These are phyloP conservation scores for Sylvia atricapilla DNA, from an alignment of 2,113 vertebrate species.

Conservation along the genomic window DNA sequence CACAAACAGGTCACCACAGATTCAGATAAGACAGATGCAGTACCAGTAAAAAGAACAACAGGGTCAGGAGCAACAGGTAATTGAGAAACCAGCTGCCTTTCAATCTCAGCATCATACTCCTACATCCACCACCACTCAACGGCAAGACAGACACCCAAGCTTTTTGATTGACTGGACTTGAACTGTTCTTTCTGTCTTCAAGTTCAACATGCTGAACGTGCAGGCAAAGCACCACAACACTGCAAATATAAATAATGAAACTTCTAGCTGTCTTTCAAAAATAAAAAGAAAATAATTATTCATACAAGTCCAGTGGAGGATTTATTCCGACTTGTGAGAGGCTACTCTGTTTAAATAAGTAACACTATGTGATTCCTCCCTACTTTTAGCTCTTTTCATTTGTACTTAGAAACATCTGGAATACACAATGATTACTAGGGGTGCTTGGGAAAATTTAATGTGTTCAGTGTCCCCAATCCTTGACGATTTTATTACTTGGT, in stretches of 20 bases:
- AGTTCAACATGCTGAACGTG: not conserved
- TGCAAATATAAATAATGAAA: not conserved
- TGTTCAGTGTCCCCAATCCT: not conserved
- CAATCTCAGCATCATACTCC: not conserved
- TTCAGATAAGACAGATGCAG: not conserved
- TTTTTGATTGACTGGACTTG: not conserved
- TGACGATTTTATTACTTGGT: not conserved
- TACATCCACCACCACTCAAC: not conserved
- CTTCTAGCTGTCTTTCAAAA: not conserved
- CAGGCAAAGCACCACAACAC: not conserved
- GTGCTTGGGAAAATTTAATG: not conserved
- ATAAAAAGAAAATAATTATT: not conserved
- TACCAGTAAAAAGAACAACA: not conserved
- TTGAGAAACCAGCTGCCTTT: not conserved
- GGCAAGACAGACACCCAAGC: not conserved
- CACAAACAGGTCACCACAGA: not conserved
- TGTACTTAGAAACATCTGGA: not conserved
- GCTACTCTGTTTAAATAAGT: not conserved
- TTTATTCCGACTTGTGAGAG: not conserved
- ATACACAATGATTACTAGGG: not conserved
- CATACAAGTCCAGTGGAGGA: rapidly evolving
- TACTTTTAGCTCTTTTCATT: not conserved
- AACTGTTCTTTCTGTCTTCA: not conserved
- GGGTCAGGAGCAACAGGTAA: not conserved
- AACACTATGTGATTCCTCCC: not conserved